These are phyloP conservation scores for Microcebus griseorufus DNA, from an alignment of 2,113 vertebrate genomes.

Conservation along the genomic window DNA sequence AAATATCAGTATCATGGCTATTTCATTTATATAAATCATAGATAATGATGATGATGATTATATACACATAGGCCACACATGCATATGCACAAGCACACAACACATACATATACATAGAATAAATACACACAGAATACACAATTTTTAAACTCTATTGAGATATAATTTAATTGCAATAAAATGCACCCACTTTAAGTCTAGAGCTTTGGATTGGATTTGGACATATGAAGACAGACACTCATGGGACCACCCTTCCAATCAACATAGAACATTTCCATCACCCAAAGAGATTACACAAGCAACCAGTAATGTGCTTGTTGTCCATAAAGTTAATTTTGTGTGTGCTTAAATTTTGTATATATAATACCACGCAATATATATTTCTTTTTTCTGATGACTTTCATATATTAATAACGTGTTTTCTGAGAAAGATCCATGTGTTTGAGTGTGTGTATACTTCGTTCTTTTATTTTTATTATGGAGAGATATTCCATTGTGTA, in stretches of 20 bases:
- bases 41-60: background rate
- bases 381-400: background rate
- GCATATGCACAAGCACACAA: background rate
- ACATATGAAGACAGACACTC: background rate
- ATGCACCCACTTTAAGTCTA: background rate
- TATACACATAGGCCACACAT: background rate
- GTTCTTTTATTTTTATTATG: background rate
- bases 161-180: background rate
- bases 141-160: background rate
- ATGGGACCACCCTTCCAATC: background rate
- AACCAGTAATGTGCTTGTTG: background rate
- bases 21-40: background rate
- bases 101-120: background rate
- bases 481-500: background rate
- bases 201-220: background rate
- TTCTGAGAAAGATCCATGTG: background rate
- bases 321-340: background rate
- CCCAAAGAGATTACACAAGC: background rate
- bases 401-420: background rate
- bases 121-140: background rate
- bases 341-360: background rate
- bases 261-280: background rate
- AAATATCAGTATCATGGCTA: background rate
- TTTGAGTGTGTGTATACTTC: background rate
- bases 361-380: background rate